Percentiles rank a stretch among this genome's conserved stretches.
phyloP scores from a whole-genome alignment of 1,140 invertebrate genomes.

The Luehdorfia chinensis region DNA sequence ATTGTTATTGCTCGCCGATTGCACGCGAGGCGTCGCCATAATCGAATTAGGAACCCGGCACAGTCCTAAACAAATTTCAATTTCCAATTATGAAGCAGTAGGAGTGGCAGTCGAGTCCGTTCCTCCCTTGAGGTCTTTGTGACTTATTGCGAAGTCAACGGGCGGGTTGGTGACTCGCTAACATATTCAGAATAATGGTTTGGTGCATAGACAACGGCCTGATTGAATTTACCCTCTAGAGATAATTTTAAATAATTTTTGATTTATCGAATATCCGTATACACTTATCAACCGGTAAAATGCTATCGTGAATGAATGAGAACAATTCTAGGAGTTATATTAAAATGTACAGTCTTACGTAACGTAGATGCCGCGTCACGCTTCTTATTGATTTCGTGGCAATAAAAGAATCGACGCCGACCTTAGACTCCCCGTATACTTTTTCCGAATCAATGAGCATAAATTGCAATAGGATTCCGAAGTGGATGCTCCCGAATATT shows the following conservation, averaged over 20 bases:
- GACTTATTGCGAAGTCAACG: conserved; percentile 57
- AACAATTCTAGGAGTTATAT: too few relatives aligned
- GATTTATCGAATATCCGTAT: conserved; percentile 30
- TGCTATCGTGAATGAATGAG: conserved; percentile 6
- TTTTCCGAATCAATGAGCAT: conserved; percentile 67
- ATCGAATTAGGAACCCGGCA: conserved; percentile 62
- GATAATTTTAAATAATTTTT: conserved; percentile 39
- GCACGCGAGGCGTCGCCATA: conserved; percentile 47
- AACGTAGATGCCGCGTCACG: conserved; percentile 45
- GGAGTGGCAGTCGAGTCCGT: conserved; percentile 37
- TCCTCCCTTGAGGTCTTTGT: conserved; percentile 51
- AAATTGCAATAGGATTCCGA: conserved; percentile 73
- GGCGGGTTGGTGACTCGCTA: conserved; percentile 46
- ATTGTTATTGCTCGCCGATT: conserved; percentile 61
- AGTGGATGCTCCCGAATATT: conserved; percentile 55
- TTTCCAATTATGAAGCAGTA: conserved; percentile 67
- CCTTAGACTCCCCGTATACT: conserved; percentile 63
- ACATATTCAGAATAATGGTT: conserved; percentile 69
- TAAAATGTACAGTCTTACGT: too few relatives aligned
- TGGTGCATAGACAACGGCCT: conserved; percentile 32
- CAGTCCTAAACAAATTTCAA: conserved; percentile 75
- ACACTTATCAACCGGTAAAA: conserved; percentile 21
- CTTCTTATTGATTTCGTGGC: conserved; percentile 61
- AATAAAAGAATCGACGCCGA: conserved; percentile 68
- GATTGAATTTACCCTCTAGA: conserved; percentile 54